phyloP scores from a whole-genome alignment of 1,140 invertebrate species.

The Scaptomyza montana region DNA sequence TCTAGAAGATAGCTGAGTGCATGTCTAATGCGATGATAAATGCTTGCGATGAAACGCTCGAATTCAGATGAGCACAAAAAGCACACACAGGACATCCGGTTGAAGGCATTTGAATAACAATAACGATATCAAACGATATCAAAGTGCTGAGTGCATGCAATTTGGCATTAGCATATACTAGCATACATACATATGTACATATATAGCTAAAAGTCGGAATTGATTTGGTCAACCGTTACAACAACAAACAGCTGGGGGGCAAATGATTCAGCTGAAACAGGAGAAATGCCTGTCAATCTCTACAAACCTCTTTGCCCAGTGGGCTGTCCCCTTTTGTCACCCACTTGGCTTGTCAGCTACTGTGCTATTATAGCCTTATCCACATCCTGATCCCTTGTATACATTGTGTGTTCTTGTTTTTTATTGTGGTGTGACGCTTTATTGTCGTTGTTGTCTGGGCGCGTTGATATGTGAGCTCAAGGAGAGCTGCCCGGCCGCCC shows the following conservation, averaged over 20 bases:
- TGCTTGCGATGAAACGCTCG: slow-evolving; percentile 75
- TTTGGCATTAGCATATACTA: slow-evolving; percentile 8
- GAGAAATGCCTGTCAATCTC: slow-evolving; percentile 34
- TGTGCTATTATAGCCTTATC: slow-evolving; percentile 56
- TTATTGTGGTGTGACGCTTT: slow-evolving; percentile 68
- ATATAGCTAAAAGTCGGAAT: slow-evolving; percentile 47
- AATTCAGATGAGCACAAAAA: slow-evolving; percentile 39
- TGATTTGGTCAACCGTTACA: slow-evolving; percentile 79
- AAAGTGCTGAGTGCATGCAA: slow-evolving; percentile 44
- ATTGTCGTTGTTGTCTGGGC: slow-evolving; percentile 59
- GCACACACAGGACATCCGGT: slow-evolving; percentile 56
- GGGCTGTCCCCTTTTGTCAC: slow-evolving; percentile 48
- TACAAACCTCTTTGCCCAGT: slow-evolving; percentile 39
- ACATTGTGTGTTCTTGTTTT: slow-evolving; percentile 12
- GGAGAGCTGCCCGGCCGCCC: slow-evolving; percentile 49
- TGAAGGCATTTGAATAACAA: slow-evolving; percentile 72
- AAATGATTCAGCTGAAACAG: slow-evolving; percentile 58
- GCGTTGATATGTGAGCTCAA: slow-evolving; percentile 73
- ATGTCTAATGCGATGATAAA: slow-evolving; percentile 76
- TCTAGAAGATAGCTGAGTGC: slow-evolving; percentile 40
- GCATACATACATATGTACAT: slow-evolving; percentile 30
- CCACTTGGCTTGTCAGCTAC: slow-evolving; percentile 30
- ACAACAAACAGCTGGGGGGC: slow-evolving; percentile 32
- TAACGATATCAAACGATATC: slow-evolving; percentile 60
- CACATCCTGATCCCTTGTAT: slow-evolving; percentile 38